Evolutionary conservation across 2,888 invertebrate genomes (phyloP).

Genomic region (Chaetoderma sp.): DNA sequence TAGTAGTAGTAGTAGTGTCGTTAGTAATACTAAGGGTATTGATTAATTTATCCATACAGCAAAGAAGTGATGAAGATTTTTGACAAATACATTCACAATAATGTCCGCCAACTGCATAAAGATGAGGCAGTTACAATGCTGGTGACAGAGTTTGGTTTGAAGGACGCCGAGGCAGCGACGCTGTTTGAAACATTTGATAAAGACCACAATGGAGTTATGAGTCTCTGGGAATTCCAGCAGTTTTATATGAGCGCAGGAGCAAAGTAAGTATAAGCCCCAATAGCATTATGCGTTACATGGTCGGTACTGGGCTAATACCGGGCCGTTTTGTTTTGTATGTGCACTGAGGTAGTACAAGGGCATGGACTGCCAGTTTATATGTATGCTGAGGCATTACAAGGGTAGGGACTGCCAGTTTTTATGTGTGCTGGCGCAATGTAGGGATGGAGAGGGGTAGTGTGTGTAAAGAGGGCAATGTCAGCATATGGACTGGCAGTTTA

Average conservation of each 20-base stretch:
- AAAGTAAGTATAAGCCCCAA: conserved; percentile 53
- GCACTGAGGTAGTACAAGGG: not conserved
- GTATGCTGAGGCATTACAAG: no score
- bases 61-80: conserved; percentile 62
- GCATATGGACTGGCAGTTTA: no score
- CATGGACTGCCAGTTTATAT: no score
- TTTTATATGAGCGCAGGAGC: conserved; percentile 60
- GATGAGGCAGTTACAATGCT: conserved; percentile 59
- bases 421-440: no score
- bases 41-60: conserved; percentile 40
- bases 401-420: no score
- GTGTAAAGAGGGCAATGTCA: no score
- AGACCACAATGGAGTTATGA: conserved; percentile 64
- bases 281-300: no score
- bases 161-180: conserved; percentile 50
- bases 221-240: conserved; percentile 67
- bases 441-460: no score
- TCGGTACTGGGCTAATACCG: no score
- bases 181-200: conserved; percentile 67
- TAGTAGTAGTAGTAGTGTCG: no score
- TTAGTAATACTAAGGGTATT: not conserved
- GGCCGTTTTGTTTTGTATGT: not conserved
- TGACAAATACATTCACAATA: conserved; percentile 62
- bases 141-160: conserved; percentile 57
- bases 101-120: conserved; percentile 57